phyloP scores from a whole-genome alignment of 2,113 vertebrate species.

The Romanogobio albipinnatus region DNA sequence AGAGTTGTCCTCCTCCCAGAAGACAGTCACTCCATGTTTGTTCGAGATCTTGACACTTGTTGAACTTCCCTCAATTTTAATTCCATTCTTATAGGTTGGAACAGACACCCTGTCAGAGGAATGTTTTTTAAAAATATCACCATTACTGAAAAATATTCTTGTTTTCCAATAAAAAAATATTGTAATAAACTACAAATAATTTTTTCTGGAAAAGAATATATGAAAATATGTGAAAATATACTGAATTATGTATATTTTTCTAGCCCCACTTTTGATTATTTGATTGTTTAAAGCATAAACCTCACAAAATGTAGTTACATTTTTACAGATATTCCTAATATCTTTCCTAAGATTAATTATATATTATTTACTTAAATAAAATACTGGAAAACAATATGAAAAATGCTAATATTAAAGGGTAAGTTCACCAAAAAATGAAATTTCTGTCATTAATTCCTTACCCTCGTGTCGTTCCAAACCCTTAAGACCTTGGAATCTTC shows the following conservation, averaged over 20 bases:
- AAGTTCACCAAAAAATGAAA: too few relatives aligned
- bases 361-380: background rate
- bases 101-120: conserved; percentile 68
- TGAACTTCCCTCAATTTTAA: conserved; percentile 72
- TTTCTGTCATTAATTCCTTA: too few relatives aligned
- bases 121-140: too few relatives aligned
- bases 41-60: conserved; percentile 75
- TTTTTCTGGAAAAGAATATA: background rate
- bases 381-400: background rate
- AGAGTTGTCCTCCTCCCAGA: conserved; percentile 83
- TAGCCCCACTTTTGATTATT: background rate
- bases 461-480: too few relatives aligned
- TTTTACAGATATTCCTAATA: too few relatives aligned
- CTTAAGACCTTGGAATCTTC: too few relatives aligned
- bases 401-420: background rate
- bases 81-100: conserved; percentile 76
- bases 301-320: background rate
- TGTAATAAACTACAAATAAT: background rate
- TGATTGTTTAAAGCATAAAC: background rate
- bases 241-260: background rate
- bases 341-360: background rate
- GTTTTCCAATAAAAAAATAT: background rate
- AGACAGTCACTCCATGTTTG: conserved; percentile 79
- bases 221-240: too few relatives aligned
- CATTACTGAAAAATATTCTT: background rate